phyloP scores from a whole-genome alignment of 2,113 vertebrate genomes.

The Sylvia atricapilla region DNA sequence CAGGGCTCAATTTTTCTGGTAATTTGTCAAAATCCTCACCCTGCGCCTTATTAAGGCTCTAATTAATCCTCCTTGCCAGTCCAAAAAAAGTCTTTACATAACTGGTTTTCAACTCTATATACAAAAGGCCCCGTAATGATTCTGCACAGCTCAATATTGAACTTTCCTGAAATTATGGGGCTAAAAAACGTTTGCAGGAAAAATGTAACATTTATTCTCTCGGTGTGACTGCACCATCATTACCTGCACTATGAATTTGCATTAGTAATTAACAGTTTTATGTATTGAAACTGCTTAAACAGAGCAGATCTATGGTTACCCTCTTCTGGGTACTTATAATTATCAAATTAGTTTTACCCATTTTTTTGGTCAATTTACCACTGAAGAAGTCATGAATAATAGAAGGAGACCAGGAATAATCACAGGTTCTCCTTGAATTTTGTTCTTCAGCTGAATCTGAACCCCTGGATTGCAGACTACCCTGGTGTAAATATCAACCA shows the following conservation, averaged over 20 bases:
- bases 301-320: neutral
- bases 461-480: fast-evolving
- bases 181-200: neutral
- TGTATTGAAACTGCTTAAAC: conserved; percentile 13
- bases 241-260: neutral
- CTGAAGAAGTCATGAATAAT: neutral
- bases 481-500: fast-evolving
- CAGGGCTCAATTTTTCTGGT: neutral
- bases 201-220: neutral
- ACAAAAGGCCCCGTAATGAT: neutral
- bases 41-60: neutral
- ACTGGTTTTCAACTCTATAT: neutral
- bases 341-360: conserved; percentile 4
- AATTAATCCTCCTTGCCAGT: neutral
- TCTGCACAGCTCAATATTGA: neutral
- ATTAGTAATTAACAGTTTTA: neutral
- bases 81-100: neutral
- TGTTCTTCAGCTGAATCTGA: neutral
- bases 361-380: neutral
- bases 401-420: neutral
- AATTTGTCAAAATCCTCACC: neutral
- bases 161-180: neutral
- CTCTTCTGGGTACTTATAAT: conserved; percentile 8
- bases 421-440: neutral
- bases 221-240: neutral